Base-by-base conservation (phyloP, 2,888 invertebrate genomes). In the Melitaea athalia region DNA sequence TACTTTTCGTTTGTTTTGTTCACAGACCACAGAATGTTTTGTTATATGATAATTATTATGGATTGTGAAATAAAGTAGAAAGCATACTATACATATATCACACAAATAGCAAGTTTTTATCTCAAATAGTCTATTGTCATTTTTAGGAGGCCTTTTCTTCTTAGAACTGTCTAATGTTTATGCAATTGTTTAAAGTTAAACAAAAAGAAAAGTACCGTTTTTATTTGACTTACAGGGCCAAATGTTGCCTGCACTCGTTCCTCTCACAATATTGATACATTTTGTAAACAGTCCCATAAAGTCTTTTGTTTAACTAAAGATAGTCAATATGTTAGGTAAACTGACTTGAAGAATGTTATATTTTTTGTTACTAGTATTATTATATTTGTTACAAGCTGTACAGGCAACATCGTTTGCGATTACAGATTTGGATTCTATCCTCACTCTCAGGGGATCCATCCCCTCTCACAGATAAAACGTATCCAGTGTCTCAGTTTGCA, bases 121-220 rank as follows among this genome's bases (percentile, higher is more conserved):
- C 45, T 47, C 5, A 47, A 47, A 47, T 14, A 47, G 14, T 38
- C 38, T 38, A 14, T 15, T 38, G 38, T 38, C 66, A 57, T 31
- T 57, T 67, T 61, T 47, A 12, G 8, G 42, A 52, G 33, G 11
- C 24, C 14, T 0, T 7, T 71, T 73, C 15, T 49, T 53, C 66
- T 62, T n/a, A 55, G 66, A 42, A 14, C 38, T 47, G 38, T 68
- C 73, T 71, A 70, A 78, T 78, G 76, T 75, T 77, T 76, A 77
- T 77, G 77, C 79, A 79, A 77, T 77, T 79, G 78, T 78, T 79
- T 78, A 72, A 77, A 77, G 74, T 78, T 78, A 76, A 78, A 78
- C 76, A 76, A 74, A 77, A 74, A 70, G 70, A 72, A 74, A 77
- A 77, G 77, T 75, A 74, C 77, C 79, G 77, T 77, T 79, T 75